A percentile compares a stretch with the other conserved stretches of the same genome.
Evolutionary conservation across 1,140 invertebrate species (phyloP).

Genomic region (Cataglyphis hispanica): DNA sequence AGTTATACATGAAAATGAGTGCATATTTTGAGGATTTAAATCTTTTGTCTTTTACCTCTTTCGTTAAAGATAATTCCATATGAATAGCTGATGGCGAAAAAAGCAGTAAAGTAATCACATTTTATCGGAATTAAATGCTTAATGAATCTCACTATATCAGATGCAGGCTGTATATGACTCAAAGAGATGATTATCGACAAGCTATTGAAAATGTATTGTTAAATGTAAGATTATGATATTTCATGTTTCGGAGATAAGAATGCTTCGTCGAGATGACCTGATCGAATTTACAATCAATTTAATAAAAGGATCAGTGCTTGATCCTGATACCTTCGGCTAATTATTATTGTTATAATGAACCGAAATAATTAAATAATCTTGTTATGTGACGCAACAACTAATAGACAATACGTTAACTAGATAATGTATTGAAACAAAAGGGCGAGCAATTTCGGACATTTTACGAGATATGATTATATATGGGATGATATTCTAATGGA

Average conservation of each 20-base stretch:
- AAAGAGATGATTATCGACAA: conserved; percentile 20
- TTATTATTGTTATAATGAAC: background rate
- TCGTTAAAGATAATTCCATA: background rate
- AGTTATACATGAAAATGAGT: background rate
- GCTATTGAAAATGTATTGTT: conserved; percentile 8
- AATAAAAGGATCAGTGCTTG: background rate
- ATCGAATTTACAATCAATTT: conserved; percentile 43
- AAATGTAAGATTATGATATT: conserved; percentile 45
- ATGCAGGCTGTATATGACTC: conserved; percentile 5
- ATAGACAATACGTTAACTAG: conserved; percentile 48
- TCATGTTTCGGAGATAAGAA: conserved; percentile 18
- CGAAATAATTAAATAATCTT: background rate
- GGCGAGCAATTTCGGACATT: background rate
- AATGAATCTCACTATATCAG: conserved; percentile 6
- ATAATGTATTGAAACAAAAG: background rate
- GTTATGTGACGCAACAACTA: conserved; percentile 3
- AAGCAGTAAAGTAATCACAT: background rate
- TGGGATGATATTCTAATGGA: background rate
- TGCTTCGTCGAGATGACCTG: conserved; percentile 12
- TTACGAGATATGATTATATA: background rate
- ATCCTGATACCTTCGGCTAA: conserved; percentile 1
- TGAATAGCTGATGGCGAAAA: background rate
- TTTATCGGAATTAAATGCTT: conserved; percentile 10
- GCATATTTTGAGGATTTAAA: background rate
- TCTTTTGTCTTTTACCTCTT: background rate